Percentiles rank a stretch among this genome's conserved stretches.
Evolutionary conservation across 2,113 vertebrate species (phyloP).

Genomic region (Ailuropoda melanoleuca): DNA sequence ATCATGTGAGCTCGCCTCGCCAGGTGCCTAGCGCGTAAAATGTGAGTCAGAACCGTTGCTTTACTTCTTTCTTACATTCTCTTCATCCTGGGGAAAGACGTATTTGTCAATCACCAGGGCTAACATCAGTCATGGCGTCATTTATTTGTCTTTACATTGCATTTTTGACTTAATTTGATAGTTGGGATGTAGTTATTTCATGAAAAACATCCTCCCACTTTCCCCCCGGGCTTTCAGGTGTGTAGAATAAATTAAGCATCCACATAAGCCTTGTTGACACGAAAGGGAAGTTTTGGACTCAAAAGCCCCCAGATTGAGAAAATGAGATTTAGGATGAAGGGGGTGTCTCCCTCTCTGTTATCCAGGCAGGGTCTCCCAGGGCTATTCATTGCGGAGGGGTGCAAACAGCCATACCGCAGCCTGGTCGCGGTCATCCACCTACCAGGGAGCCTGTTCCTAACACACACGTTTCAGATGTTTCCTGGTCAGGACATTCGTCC

Average conservation of each 20-base stretch:
- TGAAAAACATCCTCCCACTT: background rate
- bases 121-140: background rate
- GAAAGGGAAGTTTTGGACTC: slow-evolving; percentile 35
- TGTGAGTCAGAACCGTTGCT: background rate
- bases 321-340: slow-evolving; percentile 18
- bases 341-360: background rate
- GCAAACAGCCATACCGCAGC: background rate
- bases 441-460: slow-evolving; percentile 11
- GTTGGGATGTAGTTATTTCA: slow-evolving; percentile 27
- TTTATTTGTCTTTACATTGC: slow-evolving; percentile 20
- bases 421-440: background rate
- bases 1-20: background rate
- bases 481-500: slow-evolving; percentile 52
- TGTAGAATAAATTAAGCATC: slow-evolving; percentile 60
- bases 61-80: background rate
- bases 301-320: slow-evolving; percentile 52
- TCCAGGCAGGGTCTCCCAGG: background rate
- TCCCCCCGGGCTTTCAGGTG: slow-evolving; percentile 14
- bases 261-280: slow-evolving; percentile 47
- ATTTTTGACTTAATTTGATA: slow-evolving; percentile 64
- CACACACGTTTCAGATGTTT: slow-evolving; percentile 42
- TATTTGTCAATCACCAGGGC: background rate
- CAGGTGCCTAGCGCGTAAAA: background rate
- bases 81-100: background rate
- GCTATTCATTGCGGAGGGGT: background rate